Conservation (phyloP, 2,797 vertebrate species). For the Falco concolor region DNA sequence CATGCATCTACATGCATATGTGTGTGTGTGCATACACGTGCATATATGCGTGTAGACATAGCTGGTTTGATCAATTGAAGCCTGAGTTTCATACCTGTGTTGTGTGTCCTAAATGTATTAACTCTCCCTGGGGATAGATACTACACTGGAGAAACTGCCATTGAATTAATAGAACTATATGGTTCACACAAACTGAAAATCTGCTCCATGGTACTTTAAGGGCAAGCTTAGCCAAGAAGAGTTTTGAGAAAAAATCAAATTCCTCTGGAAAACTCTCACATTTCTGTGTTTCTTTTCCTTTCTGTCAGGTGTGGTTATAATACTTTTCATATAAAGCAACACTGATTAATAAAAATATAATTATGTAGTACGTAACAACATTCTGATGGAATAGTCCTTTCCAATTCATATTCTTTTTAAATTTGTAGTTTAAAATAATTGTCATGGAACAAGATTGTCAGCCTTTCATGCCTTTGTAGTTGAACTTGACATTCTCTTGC, state of each 20-base stretch:
- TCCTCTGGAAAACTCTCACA: not conserved
- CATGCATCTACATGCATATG: too few relatives aligned
- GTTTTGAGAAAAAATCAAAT: not conserved
- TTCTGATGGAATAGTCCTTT: not conserved
- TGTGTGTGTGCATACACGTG: not conserved
- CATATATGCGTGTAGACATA: accelerated
- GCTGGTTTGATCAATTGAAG: not conserved
- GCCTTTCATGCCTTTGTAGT: not conserved
- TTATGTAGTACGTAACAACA: accelerated
- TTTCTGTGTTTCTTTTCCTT: not conserved
- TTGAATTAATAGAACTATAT: not conserved
- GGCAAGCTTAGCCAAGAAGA: not conserved
- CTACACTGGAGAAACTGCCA: not conserved
- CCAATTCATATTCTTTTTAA: not conserved
- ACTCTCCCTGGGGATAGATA: not conserved
- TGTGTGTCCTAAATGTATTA: not conserved
- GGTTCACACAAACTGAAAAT: not conserved
- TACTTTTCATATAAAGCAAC: not conserved
- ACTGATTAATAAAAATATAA: not conserved
- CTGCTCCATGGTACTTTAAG: not conserved
- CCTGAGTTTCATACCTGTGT: not conserved
- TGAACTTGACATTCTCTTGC: not conserved
- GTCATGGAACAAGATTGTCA: not conserved
- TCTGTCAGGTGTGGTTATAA: not conserved
- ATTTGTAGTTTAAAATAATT: not conserved